A percentile compares a stretch with the other conserved stretches of the same genome.
Conservation (phyloP, 2,113 vertebrate genomes). For the Pedionomus torquatus region DNA sequence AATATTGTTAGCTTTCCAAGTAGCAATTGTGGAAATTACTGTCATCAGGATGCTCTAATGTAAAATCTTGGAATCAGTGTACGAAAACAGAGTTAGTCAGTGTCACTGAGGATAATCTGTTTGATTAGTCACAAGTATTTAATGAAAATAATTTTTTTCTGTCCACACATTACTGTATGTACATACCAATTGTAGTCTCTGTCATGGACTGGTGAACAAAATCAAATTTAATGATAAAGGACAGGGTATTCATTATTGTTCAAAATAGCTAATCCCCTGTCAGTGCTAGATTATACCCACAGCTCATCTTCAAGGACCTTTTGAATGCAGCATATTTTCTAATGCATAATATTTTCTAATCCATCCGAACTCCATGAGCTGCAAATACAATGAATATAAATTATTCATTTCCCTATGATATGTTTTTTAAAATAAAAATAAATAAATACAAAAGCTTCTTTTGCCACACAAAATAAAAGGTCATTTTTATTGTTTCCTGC, state of each 20-base stretch:
- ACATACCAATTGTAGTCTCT: neutral
- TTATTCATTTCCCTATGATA: neutral
- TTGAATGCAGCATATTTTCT: neutral
- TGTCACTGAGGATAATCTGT: constrained; percentile 3
- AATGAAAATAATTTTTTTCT: constrained; percentile 29
- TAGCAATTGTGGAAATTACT: neutral
- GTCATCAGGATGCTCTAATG: neutral
- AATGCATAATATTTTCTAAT: neutral
- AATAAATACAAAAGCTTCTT: neutral
- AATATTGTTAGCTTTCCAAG: neutral
- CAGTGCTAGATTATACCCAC: neutral
- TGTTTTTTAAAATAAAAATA: neutral
- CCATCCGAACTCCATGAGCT: neutral
- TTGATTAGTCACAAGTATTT: constrained; percentile 6
- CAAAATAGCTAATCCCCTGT: constrained; percentile 1
- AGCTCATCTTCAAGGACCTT: constrained; percentile 1
- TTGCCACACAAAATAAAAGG: constrained; percentile 35
- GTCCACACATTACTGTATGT: neutral
- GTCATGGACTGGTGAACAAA: neutral
- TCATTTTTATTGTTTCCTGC: constrained; percentile 29
- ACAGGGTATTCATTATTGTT: neutral
- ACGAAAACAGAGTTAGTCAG: neutral
- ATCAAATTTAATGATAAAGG: neutral
- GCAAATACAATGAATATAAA: neutral
- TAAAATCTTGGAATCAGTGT: neutral